Base-by-base conservation (phyloP, 2,888 invertebrate species). In the Lamellibrachia satsuma region DNA sequence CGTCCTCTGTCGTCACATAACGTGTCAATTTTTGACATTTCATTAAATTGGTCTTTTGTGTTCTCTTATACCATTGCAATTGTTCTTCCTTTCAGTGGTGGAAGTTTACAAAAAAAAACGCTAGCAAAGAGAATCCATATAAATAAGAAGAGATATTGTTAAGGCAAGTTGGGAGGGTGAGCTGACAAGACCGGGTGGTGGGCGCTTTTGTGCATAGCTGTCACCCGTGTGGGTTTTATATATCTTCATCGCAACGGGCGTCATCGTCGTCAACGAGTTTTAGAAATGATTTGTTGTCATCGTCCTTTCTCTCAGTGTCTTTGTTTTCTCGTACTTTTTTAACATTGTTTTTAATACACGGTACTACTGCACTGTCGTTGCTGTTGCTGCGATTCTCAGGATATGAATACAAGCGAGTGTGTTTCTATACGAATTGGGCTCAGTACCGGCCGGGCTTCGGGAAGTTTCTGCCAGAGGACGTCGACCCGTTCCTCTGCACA, bases 391-490 rank as follows among this genome's bases (percentile, higher is more conserved):
- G 15, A n/a, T 75, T n/a, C 75, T 75, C 75, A 75, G 75, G 75
- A 7, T 91, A 91, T 52, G 52, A 91, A 11, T 91, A 91, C 91
- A 91, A 91, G 52, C 91, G 91, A 0, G 91, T 91, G 91, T 91
- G 91, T n/a, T 91, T 91, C 91, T 91, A 91, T 39, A 91, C 91
- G 91, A 91, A 91, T 39, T 91, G 91, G 91, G 51, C 91, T 11
- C 91, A 91, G 22, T 91, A 91, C 91, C 91, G 91, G 91, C 11
- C 91, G 9, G 91, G 91, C 51, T 52, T 51, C 52, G 91, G 52
- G 22, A 51, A 52, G 52, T 91, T 91, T n/a, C 91, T 91, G 51
- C 91, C 91, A 11, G 91, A 91, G 91, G 52, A 91, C 91, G 52
- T 91, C 39, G 52, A 91, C 27, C 91, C 91, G 51, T 91, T 91